These are phyloP conservation scores for Autographa pulchrina DNA, from an alignment of 2,888 invertebrate genomes.

Conservation along the genomic window DNA sequence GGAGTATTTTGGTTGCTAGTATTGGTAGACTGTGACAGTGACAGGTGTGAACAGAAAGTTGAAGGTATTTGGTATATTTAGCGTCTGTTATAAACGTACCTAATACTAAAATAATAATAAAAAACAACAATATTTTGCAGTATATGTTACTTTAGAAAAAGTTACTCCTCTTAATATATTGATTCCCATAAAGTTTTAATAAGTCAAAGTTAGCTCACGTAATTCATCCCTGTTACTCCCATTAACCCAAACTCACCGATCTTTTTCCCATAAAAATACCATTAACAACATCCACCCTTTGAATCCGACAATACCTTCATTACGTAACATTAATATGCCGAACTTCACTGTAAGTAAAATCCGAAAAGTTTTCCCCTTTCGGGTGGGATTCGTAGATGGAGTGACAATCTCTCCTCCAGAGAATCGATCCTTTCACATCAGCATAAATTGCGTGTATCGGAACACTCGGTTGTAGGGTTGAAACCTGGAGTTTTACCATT, in stretches of 20 bases:
- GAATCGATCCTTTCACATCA: conserved; percentile 26
- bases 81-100: too few species aligned
- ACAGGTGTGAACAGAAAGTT: too few species aligned
- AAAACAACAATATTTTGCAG: too few species aligned
- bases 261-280: not conserved
- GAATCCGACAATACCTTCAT: conserved; percentile 20
- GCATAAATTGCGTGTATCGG: conserved; percentile 33
- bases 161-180: too few species aligned
- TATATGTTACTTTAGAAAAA: too few species aligned
- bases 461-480: not conserved
- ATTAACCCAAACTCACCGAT: not conserved
- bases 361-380: conserved; percentile 30
- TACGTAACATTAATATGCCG: conserved; percentile 26
- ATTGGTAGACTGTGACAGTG: too few species aligned
- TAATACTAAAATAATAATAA: too few species aligned
- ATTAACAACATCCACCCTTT: not conserved
- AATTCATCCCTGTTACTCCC: too few species aligned
- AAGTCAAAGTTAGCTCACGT: not conserved
- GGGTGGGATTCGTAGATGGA: conserved; percentile 27
- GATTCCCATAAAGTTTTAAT: too few species aligned
- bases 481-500: not conserved
- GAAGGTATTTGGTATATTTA: not conserved
- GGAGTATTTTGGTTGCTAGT: too few species aligned
- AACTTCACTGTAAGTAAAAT: conserved; percentile 33
- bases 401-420: conserved; percentile 24